Percentiles rank a stretch among this genome's conserved stretches.
Conservation (phyloP, 2,888 invertebrate species). For the Entomobrya multifasciata region DNA sequence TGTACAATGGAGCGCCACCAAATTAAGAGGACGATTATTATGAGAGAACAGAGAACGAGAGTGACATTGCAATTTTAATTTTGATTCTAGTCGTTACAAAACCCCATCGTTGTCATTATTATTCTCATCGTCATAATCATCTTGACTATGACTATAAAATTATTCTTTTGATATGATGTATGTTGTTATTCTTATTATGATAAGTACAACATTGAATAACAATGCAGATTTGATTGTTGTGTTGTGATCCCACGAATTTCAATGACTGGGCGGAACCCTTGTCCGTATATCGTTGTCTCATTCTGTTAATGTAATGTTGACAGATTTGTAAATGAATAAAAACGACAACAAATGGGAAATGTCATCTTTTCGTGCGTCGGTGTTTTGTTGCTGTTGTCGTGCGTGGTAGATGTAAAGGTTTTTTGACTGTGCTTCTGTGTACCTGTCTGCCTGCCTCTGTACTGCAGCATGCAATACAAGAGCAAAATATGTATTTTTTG, state of each 20-base stretch:
- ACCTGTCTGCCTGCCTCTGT: constrained; percentile 1
- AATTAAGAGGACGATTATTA: too few species aligned
- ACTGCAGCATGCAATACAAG: not conserved
- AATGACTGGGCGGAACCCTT: constrained; percentile 69
- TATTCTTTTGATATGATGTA: constrained; percentile 32
- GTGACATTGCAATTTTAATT: constrained; percentile 10
- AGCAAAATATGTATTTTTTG: not conserved
- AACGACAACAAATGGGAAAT: constrained; percentile 51
- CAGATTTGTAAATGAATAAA: constrained; percentile 57
- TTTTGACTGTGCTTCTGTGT: constrained; percentile 23
- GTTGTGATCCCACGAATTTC: constrained; percentile 66
- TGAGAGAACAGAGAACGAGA: too few species aligned
- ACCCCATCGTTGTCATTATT: not conserved
- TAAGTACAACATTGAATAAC: constrained; percentile 17
- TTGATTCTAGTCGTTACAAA: constrained; percentile 8
- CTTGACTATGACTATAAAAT: constrained; percentile 15
- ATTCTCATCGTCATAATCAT: constrained; percentile 23
- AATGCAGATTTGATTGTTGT: constrained; percentile 54
- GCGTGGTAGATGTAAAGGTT: constrained; percentile 10
- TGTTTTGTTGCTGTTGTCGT: constrained; percentile 38
- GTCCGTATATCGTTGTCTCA: constrained; percentile 3
- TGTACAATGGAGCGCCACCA: not conserved
- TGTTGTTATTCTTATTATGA: constrained; percentile 11
- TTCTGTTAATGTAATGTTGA: constrained; percentile 59
- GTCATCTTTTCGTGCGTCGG: constrained; percentile 54